These are phyloP conservation scores for Phalacrocorax aristotelis DNA, from an alignment of 2,113 vertebrate species.

Conservation along the genomic window DNA sequence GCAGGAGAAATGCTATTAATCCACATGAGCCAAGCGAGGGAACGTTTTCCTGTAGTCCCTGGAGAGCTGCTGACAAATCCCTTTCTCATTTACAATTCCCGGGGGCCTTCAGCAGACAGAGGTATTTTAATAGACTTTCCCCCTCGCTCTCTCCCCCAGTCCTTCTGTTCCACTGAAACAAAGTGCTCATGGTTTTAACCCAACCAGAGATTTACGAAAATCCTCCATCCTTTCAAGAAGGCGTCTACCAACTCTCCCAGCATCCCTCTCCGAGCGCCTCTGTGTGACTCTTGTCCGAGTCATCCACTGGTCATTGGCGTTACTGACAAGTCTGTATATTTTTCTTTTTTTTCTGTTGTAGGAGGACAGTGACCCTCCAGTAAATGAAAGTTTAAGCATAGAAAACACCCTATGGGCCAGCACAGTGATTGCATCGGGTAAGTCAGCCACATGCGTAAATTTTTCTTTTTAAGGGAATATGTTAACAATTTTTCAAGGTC, in stretches of 20 bases:
- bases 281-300: not conserved
- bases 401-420: conserved; percentile 98
- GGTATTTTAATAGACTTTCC: not conserved
- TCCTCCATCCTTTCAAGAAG: not conserved
- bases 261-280: not conserved
- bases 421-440: conserved; percentile 95
- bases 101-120: not conserved
- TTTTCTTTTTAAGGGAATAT: conserved; percentile 28
- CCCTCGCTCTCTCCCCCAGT: too few relatives aligned
- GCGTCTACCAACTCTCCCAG: not conserved
- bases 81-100: not conserved
- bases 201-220: not conserved
- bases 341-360: conserved; percentile 40
- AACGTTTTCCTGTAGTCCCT: not conserved
- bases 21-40: not conserved
- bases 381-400: conserved; percentile 95
- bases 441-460: not conserved
- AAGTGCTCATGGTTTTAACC: not conserved
- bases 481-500: conserved; percentile 73
- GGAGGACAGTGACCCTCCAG: conserved; percentile 95
- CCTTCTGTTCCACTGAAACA: not conserved
- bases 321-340: not conserved
- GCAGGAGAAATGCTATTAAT: not conserved
- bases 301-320: not conserved
- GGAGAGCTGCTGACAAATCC: not conserved